A percentile compares a stretch with the other conserved stretches of the same genome.
Evolutionary conservation across 30 jellyfish, hydroid and myxozoan genomes (phyloP).

Genomic region (Catostylus mosaicus): DNA sequence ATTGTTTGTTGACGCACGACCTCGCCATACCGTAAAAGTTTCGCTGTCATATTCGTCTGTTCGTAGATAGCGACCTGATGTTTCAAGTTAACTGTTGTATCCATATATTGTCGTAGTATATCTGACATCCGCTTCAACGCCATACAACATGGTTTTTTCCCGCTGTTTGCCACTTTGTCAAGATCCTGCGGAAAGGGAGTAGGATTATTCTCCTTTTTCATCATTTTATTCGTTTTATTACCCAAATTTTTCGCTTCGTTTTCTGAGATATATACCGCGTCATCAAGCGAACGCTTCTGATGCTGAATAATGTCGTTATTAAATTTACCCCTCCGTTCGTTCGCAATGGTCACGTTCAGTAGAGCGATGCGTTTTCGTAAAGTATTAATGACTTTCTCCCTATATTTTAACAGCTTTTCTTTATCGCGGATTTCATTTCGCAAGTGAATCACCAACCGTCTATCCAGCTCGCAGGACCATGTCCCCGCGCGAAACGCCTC

Average conservation of each 20-base stretch:
- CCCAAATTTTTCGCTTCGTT: not conserved
- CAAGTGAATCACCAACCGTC: constrained; percentile 65
- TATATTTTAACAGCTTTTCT: constrained; percentile 81
- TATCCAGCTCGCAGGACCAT: constrained; percentile 90
- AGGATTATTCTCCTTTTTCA: not conserved
- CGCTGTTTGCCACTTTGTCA: constrained; percentile 54
- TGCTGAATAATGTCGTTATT: not conserved
- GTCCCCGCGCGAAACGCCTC: constrained; percentile 70
- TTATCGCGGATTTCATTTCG: constrained; percentile 72
- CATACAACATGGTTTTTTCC: constrained; percentile 88
- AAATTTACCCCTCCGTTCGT: not conserved
- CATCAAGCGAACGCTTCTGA: not conserved
- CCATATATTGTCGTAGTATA: constrained; percentile 83
- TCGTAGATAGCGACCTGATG: constrained; percentile 75
- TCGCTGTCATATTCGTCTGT: constrained; percentile 73
- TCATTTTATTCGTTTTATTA: not conserved
- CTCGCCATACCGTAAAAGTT: constrained; percentile 64
- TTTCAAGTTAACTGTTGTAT: constrained; percentile 58
- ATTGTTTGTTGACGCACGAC: constrained; percentile 56
- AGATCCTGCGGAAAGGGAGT: constrained; percentile 77
- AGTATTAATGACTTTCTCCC: constrained; percentile 83
- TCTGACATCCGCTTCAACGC: constrained; percentile 94
- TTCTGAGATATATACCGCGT: not conserved
- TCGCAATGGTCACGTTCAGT: constrained; percentile 61
- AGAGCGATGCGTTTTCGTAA: constrained; percentile 55